Conservation (phyloP, 2,888 invertebrate genomes). For the Tineola bisselliella region DNA sequence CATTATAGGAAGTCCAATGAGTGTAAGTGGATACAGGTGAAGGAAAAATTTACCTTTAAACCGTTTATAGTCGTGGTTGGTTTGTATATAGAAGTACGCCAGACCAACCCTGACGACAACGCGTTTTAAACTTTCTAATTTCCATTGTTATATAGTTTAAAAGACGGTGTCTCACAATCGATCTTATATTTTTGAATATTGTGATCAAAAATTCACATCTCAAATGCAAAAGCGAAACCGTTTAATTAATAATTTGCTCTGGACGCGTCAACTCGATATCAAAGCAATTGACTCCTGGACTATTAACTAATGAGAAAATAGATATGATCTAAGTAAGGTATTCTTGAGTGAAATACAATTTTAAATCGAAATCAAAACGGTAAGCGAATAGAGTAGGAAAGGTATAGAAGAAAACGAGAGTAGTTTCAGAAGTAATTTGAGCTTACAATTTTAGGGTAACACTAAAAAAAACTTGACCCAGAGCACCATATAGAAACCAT, state of each 20-base stretch:
- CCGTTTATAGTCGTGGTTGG: neutral
- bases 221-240: neutral
- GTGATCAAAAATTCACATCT: too few species aligned
- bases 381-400: neutral
- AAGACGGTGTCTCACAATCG: too few species aligned
- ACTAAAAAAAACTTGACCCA: too few species aligned
- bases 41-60: neutral
- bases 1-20: slow-evolving; percentile 13
- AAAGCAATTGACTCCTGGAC: slow-evolving; percentile 47
- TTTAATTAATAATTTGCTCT: slow-evolving; percentile 37
- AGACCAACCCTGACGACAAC: too few species aligned
- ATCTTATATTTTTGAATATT: too few species aligned
- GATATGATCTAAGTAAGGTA: slow-evolving; percentile 14
- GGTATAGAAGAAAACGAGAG: neutral
- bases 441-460: too few species aligned
- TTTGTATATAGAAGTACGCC: too few species aligned
- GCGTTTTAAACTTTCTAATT: too few species aligned
- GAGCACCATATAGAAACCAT: too few species aligned
- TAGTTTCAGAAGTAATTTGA: too few species aligned
- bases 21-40: neutral
- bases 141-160: too few species aligned
- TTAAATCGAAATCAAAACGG: slow-evolving; percentile 10
- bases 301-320: slow-evolving; percentile 42
- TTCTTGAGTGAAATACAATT: neutral
- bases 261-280: slow-evolving; percentile 49